phyloP scores from a whole-genome alignment of 30 jellyfish, hydroid and myxozoan species.

The Turritopsis dohrnii region DNA sequence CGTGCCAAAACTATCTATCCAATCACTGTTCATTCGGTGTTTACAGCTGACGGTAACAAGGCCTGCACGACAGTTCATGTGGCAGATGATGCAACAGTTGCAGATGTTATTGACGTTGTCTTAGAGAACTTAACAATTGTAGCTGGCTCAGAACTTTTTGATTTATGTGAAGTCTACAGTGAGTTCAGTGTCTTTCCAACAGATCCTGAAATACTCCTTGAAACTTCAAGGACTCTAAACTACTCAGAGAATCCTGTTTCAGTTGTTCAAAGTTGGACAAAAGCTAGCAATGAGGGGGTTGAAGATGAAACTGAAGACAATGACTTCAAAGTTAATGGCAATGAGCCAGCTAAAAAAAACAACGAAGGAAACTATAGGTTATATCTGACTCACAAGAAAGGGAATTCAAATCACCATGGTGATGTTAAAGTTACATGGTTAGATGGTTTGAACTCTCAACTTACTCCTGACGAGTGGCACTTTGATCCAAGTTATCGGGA shows the following conservation, averaged over 20 bases:
- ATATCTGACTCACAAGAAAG: conserved; percentile 59
- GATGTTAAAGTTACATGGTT: conserved; percentile 77
- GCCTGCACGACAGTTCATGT: conserved; percentile 40
- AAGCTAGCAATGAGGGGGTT: conserved; percentile 6
- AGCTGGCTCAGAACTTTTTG: conserved; percentile 55
- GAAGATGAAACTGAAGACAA: background rate
- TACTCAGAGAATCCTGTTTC: conserved; percentile 80
- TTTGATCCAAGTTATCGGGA: conserved; percentile 74
- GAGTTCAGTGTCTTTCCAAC: conserved; percentile 58
- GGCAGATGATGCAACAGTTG: conserved; percentile 58
- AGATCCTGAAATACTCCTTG: conserved; percentile 47
- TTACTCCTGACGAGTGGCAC: conserved; percentile 59
- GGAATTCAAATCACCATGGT: conserved; percentile 22
- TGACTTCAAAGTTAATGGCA: background rate
- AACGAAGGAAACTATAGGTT: conserved; percentile 35
- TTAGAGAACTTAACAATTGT: conserved; percentile 55
- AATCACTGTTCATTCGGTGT: conserved; percentile 10
- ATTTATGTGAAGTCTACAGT: conserved; percentile 67
- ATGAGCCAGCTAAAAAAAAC: background rate
- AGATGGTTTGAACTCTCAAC: conserved; percentile 54
- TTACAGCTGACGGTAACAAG: conserved; percentile 14
- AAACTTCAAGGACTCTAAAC: conserved; percentile 54
- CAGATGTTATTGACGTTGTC: conserved; percentile 62
- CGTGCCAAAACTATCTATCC: background rate
- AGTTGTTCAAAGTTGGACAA: conserved; percentile 56